Conservation (phyloP, 2,888 invertebrate genomes). For the Neoascia interrupta region DNA sequence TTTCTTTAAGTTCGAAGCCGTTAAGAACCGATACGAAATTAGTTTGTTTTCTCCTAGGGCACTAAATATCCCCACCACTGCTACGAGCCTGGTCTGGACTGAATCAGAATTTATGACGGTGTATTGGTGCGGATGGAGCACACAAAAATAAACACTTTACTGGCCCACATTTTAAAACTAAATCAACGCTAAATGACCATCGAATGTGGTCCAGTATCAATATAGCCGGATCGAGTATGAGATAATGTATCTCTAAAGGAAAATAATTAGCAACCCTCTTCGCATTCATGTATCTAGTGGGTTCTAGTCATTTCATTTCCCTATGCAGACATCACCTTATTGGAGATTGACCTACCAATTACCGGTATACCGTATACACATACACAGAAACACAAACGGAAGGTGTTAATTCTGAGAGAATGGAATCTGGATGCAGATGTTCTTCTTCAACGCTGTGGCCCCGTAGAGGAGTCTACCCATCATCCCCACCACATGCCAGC, state of each 20-base stretch:
- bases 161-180: slow-evolving; percentile 61
- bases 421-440: slow-evolving; percentile 61
- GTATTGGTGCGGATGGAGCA: slow-evolving; percentile 6
- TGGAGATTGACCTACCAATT: slow-evolving; percentile 45
- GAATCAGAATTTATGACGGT: neutral
- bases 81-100: no score
- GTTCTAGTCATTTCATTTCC: slow-evolving; percentile 5
- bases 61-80: slow-evolving; percentile 27
- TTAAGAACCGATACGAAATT: neutral
- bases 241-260: slow-evolving; percentile 24
- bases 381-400: slow-evolving; percentile 1
- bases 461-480: neutral
- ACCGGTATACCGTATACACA: slow-evolving; percentile 1
- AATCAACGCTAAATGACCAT: slow-evolving; percentile 55
- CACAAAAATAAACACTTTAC: slow-evolving; percentile 30
- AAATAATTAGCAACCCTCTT: slow-evolving; percentile 67
- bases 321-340: neutral
- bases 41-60: slow-evolving; percentile 2
- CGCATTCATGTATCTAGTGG: neutral
- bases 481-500: slow-evolving; percentile 15
- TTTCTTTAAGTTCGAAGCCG: slow-evolving; percentile 38
- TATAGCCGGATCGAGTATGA: slow-evolving; percentile 2
- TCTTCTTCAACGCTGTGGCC: slow-evolving; percentile 45
- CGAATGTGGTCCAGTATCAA: slow-evolving; percentile 18
- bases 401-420: slow-evolving; percentile 64